These are phyloP conservation scores for Limenitis camilla DNA, from an alignment of 2,888 invertebrate genomes.

Conservation along the genomic window DNA sequence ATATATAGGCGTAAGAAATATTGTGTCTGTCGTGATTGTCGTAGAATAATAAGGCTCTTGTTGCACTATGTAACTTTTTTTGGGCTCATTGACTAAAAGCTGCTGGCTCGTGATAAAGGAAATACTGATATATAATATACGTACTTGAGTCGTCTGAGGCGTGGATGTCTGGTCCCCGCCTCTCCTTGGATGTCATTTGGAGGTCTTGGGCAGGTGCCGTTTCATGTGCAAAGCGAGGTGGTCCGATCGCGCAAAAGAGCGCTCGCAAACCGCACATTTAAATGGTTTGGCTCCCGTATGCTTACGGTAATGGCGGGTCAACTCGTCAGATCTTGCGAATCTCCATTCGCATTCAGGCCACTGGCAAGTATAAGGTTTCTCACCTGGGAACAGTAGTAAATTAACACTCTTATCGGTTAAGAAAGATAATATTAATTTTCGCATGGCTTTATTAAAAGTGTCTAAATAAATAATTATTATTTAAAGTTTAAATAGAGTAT, in stretches of 20 bases:
- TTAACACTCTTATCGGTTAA: neutral
- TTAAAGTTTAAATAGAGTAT: too few species aligned
- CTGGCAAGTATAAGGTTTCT: constrained; percentile 98
- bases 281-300: constrained; percentile 98
- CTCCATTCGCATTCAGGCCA: constrained; percentile 99
- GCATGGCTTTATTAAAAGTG: neutral
- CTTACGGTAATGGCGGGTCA: constrained; percentile 96
- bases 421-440: neutral
- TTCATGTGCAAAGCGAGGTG: constrained; percentile 98
- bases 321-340: constrained; percentile 95
- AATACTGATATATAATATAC: too few species aligned
- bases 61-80: too few species aligned
- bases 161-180: constrained; percentile 63
- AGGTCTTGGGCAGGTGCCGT: constrained; percentile 92
- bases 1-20: too few species aligned
- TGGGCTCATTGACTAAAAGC: too few species aligned
- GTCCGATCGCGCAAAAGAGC: constrained; percentile 95
- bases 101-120: too few species aligned
- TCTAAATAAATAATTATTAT: too few species aligned
- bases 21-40: too few species aligned
- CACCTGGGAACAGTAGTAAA: constrained; percentile 78
- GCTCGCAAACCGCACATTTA: constrained; percentile 95
- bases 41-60: too few species aligned
- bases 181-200: constrained; percentile 77
- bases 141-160: constrained; percentile 54